Evolutionary conservation across 2,888 invertebrate genomes (phyloP), one percentile per base, ranked within the genome.

Genomic region (Atrina japonica): DNA sequence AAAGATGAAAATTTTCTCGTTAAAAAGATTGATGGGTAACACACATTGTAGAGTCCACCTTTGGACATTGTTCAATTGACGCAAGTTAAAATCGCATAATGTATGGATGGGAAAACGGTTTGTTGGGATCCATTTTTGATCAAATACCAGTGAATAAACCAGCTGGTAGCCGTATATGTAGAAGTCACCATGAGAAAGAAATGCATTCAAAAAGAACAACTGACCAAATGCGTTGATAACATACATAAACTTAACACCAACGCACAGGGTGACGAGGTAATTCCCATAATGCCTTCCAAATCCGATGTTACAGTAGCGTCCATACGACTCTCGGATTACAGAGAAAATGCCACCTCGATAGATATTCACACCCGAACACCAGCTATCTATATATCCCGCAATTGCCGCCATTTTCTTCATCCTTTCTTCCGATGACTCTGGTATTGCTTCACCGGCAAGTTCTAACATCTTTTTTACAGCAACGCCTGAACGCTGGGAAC

Each of bases 131-230:
- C 65, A 65, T 18, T 55, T 47, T 30, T 56, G 18, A n/a, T 47
- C 43, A 14, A 55, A 21, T 18, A 65, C 29, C 7, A 65, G 27
- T n/a, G 43, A 30, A 7, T 65, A 47, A 16, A 56, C n/a, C 1
- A 65, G 45, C 29, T 65, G 55, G 18, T 65, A 65, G 11, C 65
- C 65, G 35, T 65, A 65, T 11, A 65, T 30, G 18, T 55, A 65
- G 16, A 65, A 55, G 14, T 65, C 43, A 55, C 55, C 47, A 0
- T 55, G 55, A 1, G 55, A 53, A 9, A 65, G 65, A 35, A 65
- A 65, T 29, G 53, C 65, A n/a, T 65, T 65, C 65, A 65, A 18
- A 23, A 65, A 65, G 27, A 45, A 65, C 29, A 65, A 11, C 35
- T 65, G 65, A 1, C 21, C 55, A 16, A 55, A n/a, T 14, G 65